Percentiles rank a stretch among this genome's conserved stretches.
phyloP scores from a whole-genome alignment of 2,113 vertebrate species.

The Coturnix japonica region DNA sequence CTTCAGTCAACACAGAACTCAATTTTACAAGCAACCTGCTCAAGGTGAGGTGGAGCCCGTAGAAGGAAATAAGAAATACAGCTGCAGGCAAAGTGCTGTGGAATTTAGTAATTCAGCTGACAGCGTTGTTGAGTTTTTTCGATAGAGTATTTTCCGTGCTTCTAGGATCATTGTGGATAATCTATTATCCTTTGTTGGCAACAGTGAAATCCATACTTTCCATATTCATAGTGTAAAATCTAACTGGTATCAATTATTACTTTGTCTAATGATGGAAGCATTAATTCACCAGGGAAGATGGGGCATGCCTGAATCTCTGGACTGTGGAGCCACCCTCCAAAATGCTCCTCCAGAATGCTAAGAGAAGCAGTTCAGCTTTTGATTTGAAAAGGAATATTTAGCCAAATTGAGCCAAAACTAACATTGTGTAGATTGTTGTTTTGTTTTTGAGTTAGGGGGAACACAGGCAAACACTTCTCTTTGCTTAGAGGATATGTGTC shows the following conservation, averaged over 20 bases:
- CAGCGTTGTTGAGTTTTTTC: rapidly evolving
- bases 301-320: not conserved
- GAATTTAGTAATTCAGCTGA: not conserved
- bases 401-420: not conserved
- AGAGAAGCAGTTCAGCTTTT: not conserved
- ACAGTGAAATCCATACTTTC: not conserved
- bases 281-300: not conserved
- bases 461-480: not conserved
- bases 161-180: not conserved
- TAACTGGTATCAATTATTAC: not conserved
- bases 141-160: rapidly evolving
- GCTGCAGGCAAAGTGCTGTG: not conserved
- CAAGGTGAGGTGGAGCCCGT: not conserved
- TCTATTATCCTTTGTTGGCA: not conserved
- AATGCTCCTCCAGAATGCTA: not conserved
- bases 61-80: not conserved
- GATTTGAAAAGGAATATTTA: not conserved
- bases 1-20: not conserved
- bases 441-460: not conserved
- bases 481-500: not conserved
- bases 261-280: not conserved
- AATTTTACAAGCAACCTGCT: not conserved
- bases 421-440: not conserved
- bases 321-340: not conserved
- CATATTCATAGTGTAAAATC: not conserved